These are phyloP conservation scores for Anagrus nilaparvatae DNA, from an alignment of 1,140 invertebrate species.

Conservation along the genomic window DNA sequence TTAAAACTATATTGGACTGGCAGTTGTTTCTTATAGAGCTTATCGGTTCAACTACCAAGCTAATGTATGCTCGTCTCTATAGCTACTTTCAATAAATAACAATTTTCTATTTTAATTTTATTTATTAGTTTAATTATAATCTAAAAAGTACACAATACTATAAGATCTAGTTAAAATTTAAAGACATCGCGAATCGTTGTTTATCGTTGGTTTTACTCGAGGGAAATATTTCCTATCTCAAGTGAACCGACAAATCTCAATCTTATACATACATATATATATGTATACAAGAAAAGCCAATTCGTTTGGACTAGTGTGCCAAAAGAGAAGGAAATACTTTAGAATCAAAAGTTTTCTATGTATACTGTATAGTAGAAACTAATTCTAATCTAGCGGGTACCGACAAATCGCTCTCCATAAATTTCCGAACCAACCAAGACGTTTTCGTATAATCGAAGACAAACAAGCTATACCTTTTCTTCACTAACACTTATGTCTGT, in stretches of 20 bases:
- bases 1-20: too few species aligned
- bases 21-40: too few species aligned
- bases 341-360: background rate
- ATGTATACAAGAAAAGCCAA: background rate
- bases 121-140: too few species aligned
- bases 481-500: too few species aligned
- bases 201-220: background rate
- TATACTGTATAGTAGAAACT: slow-evolving; percentile 26
- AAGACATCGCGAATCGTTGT: background rate
- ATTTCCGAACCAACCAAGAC: slow-evolving; percentile 32
- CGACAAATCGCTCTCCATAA: slow-evolving; percentile 43
- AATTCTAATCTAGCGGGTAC: slow-evolving; percentile 37
- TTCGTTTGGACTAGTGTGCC: background rate
- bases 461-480: too few species aligned
- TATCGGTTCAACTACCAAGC: too few species aligned
- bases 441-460: slow-evolving; percentile 37
- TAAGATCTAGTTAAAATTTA: background rate
- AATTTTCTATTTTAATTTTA: too few species aligned
- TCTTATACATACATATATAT: slow-evolving; percentile 1
- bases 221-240: background rate
- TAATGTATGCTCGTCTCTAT: too few species aligned
- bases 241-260: slow-evolving; percentile 1
- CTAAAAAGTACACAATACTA: too few species aligned
- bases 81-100: too few species aligned
- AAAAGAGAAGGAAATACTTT: background rate